Base-by-base conservation (phyloP, 1,140 invertebrate genomes). In the Aphelinus certus region DNA sequence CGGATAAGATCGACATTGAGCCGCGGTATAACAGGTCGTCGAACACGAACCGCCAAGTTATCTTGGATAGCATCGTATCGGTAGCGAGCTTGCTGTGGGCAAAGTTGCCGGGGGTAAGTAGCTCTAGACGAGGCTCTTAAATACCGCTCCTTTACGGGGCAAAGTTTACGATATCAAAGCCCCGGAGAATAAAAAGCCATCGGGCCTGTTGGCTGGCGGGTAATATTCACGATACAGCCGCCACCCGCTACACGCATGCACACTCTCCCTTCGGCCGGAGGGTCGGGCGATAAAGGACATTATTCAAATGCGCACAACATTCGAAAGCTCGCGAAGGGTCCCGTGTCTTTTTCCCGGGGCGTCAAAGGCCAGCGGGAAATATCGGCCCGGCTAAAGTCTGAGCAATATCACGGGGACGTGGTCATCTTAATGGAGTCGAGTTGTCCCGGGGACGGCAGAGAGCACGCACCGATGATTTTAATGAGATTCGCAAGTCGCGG, bases 371-470 rank as follows among this genome's bases (percentile, higher is more conserved):
- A 71, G 74, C 71, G 76, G 53, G 48, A 56, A 46, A 58, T 69
- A 56, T 7, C 49, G 7, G 47, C 60, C 69, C 62, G 73, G 66
- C 78, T 77, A 76, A 81, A 77, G 78, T 82, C 83, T 82, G 79
- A 84, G 84, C 78, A 87, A 87, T 87, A 86, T 87, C 84, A 87
- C 85, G 85, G 84, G 81, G 81, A 85, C 80, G 74, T 87, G 85
- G 85, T 87, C 84, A 87, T 87, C 85, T 86, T 86, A 85, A 87
- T 86, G 75, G 84, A 84, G 80, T 79, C 80, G 81, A 82, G 68
- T 77, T 66, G 7, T 49, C 49, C n/a, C 55, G 48, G 58, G 79
- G 78, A 82, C 83, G 81, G 80, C 79, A 80, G 80, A 84, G 81
- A 77, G 66, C 80, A 87, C 84, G 85, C 85, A 84, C 81, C 85